Evolutionary conservation across 2,888 invertebrate species (phyloP).

Genomic region (Drosophila meridiana): DNA sequence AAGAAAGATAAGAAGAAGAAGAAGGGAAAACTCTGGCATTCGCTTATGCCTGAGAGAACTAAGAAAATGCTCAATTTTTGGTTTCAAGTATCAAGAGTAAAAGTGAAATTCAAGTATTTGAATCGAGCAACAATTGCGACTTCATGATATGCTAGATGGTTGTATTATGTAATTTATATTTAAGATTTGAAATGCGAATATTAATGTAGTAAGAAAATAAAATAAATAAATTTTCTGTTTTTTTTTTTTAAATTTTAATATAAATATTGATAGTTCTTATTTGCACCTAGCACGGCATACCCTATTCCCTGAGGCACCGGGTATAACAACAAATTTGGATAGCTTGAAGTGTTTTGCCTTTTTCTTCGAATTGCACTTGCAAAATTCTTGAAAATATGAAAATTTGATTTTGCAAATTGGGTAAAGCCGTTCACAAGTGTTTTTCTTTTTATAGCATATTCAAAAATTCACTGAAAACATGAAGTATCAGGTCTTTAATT

Average conservation of each 20-base stretch:
- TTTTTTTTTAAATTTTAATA: background rate
- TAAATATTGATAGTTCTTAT: background rate
- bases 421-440: background rate
- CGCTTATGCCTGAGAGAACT: slow-evolving; percentile 26
- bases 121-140: background rate
- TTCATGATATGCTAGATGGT: background rate
- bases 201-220: background rate
- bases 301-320: background rate
- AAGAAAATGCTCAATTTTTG: slow-evolving; percentile 14
- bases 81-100: slow-evolving; percentile 2
- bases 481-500: background rate
- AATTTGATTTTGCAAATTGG: slow-evolving; percentile 9
- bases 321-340: background rate
- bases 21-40: slow-evolving; percentile 4
- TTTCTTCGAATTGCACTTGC: slow-evolving; percentile 6
- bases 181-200: background rate
- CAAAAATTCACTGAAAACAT: background rate
- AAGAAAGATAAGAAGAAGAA: background rate
- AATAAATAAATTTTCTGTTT: background rate
- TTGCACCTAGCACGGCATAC: background rate
- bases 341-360: background rate
- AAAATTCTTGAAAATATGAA: slow-evolving; percentile 10
- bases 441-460: background rate
- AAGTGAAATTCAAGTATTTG: background rate
- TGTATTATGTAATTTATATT: background rate